Evolutionary conservation across 2,888 invertebrate species (phyloP), one percentile per base, ranked within the genome.

Genomic region (Synergus laeviventris): DNA sequence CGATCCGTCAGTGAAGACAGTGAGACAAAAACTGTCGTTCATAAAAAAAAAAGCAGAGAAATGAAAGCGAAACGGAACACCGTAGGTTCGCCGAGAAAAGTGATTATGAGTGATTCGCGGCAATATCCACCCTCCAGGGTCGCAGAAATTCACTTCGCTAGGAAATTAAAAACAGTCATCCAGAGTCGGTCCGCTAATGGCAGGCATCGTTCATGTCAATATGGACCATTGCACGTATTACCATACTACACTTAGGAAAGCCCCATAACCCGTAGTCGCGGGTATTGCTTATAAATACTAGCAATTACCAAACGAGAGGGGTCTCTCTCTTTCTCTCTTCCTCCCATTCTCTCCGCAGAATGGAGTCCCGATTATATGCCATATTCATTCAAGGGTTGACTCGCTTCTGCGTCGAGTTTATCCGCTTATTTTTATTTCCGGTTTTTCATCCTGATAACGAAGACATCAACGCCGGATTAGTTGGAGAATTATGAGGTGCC

Each of bases 191-290:
- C 85, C 85, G 85, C 88, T 90, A 91, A 91, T 90, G 89, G 90
- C 87, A 82, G 84, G 88, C 90, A 91, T 90, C 90, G 90, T 90
- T 91, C 91, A 91, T 89, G 90, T 91, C 91, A 91, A 91, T 90
- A 91, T 90, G 90, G 89, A 83, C 90, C 90, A 91, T 90, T 91
- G 90, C 90, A 86, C 86, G 87, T 89, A 91, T 91, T 91, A 91
- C 90, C 90, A 91, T 91, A 91, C 88, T 90, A 89, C 86, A 86
- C 84, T 87, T 85, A 85, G 84, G 82, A 86, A 84, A 82, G 76
- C 79, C 79, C 79, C 79, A 76, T 78, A 80, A 81, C 83, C 84
- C 79, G 80, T 81, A 77, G 82, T 81, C 81, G 81, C 74, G 86
- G 24, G 85, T 89, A 90, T 90, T 86, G 89, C 88, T 91, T 90